Evolutionary conservation across 2,113 vertebrate genomes (phyloP).

Genomic region (Diadophis punctatus): DNA sequence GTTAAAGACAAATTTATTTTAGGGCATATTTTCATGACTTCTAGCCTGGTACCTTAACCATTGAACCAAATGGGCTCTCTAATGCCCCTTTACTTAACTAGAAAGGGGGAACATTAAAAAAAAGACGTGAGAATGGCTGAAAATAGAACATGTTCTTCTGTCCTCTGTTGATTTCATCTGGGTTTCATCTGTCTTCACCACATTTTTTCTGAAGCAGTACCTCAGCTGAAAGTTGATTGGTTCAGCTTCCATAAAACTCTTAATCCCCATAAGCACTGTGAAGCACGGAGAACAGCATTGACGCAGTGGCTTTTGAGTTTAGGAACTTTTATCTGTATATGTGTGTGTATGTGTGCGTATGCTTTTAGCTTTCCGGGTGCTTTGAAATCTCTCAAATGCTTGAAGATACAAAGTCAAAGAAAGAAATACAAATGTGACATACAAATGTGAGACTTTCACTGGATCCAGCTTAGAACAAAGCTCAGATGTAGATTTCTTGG

Average conservation of each 20-base stretch:
- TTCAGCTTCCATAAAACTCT: neutral
- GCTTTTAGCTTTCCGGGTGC: neutral
- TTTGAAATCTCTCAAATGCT: neutral
- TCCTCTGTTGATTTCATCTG: neutral
- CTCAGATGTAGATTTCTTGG: neutral
- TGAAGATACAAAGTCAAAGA: neutral
- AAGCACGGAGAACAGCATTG: neutral
- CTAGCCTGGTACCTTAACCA: neutral
- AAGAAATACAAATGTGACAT: neutral
- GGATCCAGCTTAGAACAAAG: neutral
- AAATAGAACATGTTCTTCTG: neutral
- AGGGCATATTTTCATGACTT: neutral
- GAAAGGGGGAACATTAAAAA: neutral
- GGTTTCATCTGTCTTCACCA: neutral
- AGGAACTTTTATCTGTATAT: neutral
- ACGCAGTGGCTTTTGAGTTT: neutral
- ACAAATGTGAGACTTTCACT: neutral
- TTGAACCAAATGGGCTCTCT: neutral
- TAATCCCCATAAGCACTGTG: neutral
- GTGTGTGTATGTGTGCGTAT: neutral
- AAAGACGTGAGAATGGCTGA: neutral
- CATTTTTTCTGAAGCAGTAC: neutral
- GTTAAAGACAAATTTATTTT: neutral
- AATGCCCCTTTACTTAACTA: neutral
- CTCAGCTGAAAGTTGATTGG: neutral